Evolutionary conservation across 2,888 invertebrate species (phyloP).

Genomic region (Gastracanthus pulcherrimus): DNA sequence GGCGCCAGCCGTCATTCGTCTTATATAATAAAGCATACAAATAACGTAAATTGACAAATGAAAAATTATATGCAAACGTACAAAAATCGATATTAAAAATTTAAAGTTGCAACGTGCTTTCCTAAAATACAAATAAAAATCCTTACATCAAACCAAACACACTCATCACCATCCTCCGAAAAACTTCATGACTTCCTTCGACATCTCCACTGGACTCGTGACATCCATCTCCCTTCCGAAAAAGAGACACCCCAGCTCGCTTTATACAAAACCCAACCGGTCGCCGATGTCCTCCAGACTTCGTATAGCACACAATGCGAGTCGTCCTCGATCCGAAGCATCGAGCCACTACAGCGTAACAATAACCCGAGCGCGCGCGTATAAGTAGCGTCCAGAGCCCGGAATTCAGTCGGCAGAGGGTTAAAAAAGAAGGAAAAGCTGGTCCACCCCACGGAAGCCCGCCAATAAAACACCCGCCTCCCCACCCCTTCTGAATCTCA

Average conservation of each 20-base stretch:
- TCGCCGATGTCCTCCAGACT: not conserved
- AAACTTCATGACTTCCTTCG: not conserved
- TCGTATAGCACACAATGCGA: not conserved
- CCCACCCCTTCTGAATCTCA: constrained; percentile 63
- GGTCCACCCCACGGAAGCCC: constrained; percentile 75
- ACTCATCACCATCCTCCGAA: not conserved
- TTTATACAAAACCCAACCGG: not conserved
- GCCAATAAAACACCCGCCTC: constrained; percentile 75
- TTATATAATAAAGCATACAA: too few relatives aligned
- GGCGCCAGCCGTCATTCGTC: too few relatives aligned
- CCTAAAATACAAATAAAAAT: not conserved
- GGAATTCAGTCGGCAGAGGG: constrained; percentile 36
- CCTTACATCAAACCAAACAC: not conserved
- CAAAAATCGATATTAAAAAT: too few relatives aligned
- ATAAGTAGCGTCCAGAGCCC: constrained; percentile 15
- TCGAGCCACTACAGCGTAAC: not conserved
- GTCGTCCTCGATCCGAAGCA: not conserved
- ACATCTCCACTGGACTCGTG: not conserved
- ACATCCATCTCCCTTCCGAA: not conserved
- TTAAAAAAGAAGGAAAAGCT: constrained; percentile 40
- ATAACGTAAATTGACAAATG: too few relatives aligned
- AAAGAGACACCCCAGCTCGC: not conserved
- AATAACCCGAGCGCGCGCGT: not conserved
- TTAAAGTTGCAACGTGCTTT: not conserved
- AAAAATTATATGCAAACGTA: too few relatives aligned